A percentile compares a stretch with the other conserved stretches of the same genome.
Conservation (phyloP, 2,113 vertebrate species). For the Elephantulus edwardii region DNA sequence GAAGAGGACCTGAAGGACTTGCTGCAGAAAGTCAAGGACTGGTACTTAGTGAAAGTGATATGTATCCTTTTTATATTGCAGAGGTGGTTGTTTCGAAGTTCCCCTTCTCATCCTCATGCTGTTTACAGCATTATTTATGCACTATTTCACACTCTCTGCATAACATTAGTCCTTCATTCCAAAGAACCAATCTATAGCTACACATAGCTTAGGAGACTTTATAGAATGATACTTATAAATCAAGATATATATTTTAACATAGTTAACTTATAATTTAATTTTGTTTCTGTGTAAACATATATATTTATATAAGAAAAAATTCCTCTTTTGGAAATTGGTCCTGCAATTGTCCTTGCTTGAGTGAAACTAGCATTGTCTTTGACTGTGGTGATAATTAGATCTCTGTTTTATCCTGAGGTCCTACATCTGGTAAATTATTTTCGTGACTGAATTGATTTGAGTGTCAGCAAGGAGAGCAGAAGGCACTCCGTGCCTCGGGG, state of each 20-base stretch:
- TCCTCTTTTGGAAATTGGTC: conserved; percentile 44
- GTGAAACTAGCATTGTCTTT: conserved; percentile 44
- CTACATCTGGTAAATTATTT: conserved; percentile 68
- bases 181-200: neutral
- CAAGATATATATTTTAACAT: neutral
- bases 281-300: no score
- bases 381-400: conserved; percentile 59
- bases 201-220: neutral
- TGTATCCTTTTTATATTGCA: neutral
- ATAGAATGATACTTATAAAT: neutral
- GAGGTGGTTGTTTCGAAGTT: rapidly evolving
- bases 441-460: conserved; percentile 48
- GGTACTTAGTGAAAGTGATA: no score
- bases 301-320: conserved; percentile 33
- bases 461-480: conserved; percentile 52
- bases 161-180: neutral
- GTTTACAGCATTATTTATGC: neutral
- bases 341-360: neutral
- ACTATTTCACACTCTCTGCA: neutral
- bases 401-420: conserved; percentile 57
- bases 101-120: neutral
- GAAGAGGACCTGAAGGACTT: no score
- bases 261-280: neutral
- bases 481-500: conserved; percentile 5
- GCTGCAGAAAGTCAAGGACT: no score